Conservation (phyloP, 2,797 vertebrate genomes). For the Malacoctenus gilli region DNA sequence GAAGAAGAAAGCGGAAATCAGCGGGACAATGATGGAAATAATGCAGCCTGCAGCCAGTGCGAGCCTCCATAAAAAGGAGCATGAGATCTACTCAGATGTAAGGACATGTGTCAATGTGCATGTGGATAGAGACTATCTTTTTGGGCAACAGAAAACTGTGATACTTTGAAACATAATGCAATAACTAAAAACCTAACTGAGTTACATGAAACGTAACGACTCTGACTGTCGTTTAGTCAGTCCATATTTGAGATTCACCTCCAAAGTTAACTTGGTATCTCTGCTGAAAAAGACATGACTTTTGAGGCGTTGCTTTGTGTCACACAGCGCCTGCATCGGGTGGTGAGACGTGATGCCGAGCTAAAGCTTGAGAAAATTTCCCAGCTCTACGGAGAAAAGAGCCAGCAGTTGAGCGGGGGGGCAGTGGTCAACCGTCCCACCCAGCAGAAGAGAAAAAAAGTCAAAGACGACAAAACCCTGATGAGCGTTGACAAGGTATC, state of each 20-base stretch:
- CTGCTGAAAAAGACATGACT: neutral
- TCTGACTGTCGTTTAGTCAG: neutral
- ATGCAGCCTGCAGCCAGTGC: slow-evolving; percentile 75
- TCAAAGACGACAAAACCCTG: slow-evolving; percentile 75
- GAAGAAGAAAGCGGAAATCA: slow-evolving; percentile 82
- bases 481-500: slow-evolving; percentile 81
- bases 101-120: slow-evolving; percentile 21
- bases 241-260: neutral
- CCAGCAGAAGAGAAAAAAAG: slow-evolving; percentile 72
- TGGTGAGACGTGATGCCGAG: slow-evolving; percentile 80
- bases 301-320: slow-evolving; percentile 26
- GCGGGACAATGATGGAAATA: slow-evolving; percentile 77
- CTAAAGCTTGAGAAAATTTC: slow-evolving; percentile 82
- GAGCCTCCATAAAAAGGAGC: slow-evolving; percentile 77
- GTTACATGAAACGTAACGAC: neutral
- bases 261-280: neutral
- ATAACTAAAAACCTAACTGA: too few relatives aligned
- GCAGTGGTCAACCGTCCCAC: slow-evolving; percentile 50
- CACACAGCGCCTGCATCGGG: slow-evolving; percentile 78
- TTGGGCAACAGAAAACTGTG: too few relatives aligned
- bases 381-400: slow-evolving; percentile 78
- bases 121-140: slow-evolving; percentile 5
- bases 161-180: too few relatives aligned
- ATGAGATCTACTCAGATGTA: slow-evolving; percentile 83
- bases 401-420: slow-evolving; percentile 67